Evolutionary conservation across 2,797 vertebrate genomes (phyloP).

Genomic region (Thaleichthys pacificus): DNA sequence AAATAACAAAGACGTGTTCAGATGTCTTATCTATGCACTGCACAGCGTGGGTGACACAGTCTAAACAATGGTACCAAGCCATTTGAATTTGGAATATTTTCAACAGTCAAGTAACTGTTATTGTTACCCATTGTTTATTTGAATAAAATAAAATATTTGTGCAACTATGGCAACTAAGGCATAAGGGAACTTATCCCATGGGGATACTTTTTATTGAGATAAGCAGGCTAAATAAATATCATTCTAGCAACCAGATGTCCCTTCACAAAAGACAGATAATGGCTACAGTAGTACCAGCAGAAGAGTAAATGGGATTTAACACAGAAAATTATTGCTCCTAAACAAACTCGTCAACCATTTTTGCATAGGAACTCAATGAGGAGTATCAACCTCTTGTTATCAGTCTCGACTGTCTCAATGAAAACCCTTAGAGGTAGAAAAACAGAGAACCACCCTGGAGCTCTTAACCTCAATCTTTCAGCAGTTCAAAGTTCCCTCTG

Average conservation of each 20-base stretch:
- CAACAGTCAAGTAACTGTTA: not conserved
- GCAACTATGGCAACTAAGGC: not conserved
- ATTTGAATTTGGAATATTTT: not conserved
- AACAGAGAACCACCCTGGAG: conserved; percentile 55
- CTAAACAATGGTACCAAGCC: conserved; percentile 1
- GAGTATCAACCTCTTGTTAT: not conserved
- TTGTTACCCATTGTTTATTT: not conserved
- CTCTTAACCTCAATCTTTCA: conserved; percentile 74
- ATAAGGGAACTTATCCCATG: not conserved
- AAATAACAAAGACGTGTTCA: conserved; percentile 9
- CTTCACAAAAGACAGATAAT: conserved; percentile 14
- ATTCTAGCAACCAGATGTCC: not conserved
- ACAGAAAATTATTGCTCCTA: conserved; percentile 3
- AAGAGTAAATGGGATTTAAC: conserved; percentile 28
- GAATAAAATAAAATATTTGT: not conserved
- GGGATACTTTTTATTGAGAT: conserved; percentile 7
- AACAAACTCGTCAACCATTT: no score
- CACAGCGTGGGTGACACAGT: not conserved
- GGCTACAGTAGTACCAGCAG: conserved; percentile 17
- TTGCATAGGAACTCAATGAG: not conserved
- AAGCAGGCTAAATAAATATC: conserved; percentile 16
- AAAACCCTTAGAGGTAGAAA: conserved; percentile 50
- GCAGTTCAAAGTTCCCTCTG: conserved; percentile 57
- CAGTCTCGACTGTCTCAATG: conserved; percentile 6
- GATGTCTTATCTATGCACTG: not conserved